Conservation (phyloP, 2,888 invertebrate species). For the Harpalus rubripes region DNA sequence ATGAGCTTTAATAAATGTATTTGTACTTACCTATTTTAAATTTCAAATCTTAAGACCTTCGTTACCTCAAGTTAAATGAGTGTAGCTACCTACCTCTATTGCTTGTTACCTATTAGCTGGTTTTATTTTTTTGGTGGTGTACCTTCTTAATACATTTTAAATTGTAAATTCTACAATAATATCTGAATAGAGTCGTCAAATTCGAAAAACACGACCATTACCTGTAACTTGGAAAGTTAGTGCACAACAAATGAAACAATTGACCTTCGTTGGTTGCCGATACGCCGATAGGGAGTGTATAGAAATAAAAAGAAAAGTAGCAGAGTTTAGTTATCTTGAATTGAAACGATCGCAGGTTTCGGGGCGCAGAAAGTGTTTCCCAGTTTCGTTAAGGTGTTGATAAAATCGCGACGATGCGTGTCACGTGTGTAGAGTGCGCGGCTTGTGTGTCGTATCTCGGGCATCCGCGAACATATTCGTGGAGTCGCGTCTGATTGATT, state of each 20-base stretch:
- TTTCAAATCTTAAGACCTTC: too few species aligned
- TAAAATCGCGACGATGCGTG: slow-evolving; percentile 36
- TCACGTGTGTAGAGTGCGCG: slow-evolving; percentile 17
- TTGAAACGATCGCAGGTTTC: not conserved
- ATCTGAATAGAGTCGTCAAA: too few species aligned
- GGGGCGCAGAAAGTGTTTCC: slow-evolving; percentile 9
- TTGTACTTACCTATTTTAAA: too few species aligned
- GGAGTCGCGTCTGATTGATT: slow-evolving; percentile 61
- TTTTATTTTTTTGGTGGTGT: too few species aligned
- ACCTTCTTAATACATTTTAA: too few species aligned
- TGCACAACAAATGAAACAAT: not conserved
- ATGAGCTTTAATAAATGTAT: too few species aligned
- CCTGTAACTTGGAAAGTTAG: not conserved
- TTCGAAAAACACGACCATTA: not conserved
- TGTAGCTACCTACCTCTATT: too few species aligned
- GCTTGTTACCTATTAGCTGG: too few species aligned
- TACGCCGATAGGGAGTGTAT: not conserved
- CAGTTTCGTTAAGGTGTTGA: slow-evolving; percentile 30
- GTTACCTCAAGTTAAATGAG: too few species aligned
- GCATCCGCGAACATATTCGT: slow-evolving; percentile 26
- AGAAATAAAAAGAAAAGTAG: slow-evolving; percentile 35
- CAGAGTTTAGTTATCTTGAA: slow-evolving; percentile 20
- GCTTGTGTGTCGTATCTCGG: slow-evolving; percentile 44
- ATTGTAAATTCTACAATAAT: too few species aligned
- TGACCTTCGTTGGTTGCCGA: not conserved